Percentiles rank a stretch among this genome's conserved stretches.
phyloP scores from a whole-genome alignment of 2,797 vertebrate genomes.

The Epinephelus coioides region DNA sequence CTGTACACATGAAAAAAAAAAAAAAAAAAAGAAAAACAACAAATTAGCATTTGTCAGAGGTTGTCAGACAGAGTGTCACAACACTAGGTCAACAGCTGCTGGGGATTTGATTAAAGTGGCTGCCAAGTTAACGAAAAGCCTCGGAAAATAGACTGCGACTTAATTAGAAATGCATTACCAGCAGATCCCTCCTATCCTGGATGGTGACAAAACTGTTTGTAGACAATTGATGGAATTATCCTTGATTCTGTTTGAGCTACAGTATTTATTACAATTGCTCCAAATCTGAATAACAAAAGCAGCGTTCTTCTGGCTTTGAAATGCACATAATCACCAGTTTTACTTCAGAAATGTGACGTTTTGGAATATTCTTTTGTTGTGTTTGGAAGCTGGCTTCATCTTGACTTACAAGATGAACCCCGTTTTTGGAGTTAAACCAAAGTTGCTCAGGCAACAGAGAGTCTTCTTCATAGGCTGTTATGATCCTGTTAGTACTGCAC shows the following conservation, averaged over 20 bases:
- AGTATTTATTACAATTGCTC: constrained; percentile 18
- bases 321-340: constrained; percentile 29
- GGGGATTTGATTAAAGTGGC: constrained; percentile 70
- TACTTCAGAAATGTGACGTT: neutral
- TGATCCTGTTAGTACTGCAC: neutral
- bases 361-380: neutral
- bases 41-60: constrained; percentile 78
- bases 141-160: constrained; percentile 52
- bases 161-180: constrained; percentile 68
- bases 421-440: neutral
- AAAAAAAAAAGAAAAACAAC: constrained; percentile 38
- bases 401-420: neutral
- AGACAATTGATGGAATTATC: constrained; percentile 24
- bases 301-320: constrained; percentile 1
- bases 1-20: constrained; percentile 23
- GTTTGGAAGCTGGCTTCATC: neutral
- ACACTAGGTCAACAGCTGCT: constrained; percentile 73
- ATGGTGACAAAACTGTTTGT: constrained; percentile 48
- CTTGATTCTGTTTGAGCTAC: constrained; percentile 24
- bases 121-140: constrained; percentile 62
- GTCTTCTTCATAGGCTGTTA: neutral
- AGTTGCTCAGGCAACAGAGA: neutral
- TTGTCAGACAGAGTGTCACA: constrained; percentile 59
- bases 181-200: constrained; percentile 40
- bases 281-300: constrained; percentile 32